Base-by-base conservation (phyloP, 2,888 invertebrate species). In the Deilephila elpenor region DNA sequence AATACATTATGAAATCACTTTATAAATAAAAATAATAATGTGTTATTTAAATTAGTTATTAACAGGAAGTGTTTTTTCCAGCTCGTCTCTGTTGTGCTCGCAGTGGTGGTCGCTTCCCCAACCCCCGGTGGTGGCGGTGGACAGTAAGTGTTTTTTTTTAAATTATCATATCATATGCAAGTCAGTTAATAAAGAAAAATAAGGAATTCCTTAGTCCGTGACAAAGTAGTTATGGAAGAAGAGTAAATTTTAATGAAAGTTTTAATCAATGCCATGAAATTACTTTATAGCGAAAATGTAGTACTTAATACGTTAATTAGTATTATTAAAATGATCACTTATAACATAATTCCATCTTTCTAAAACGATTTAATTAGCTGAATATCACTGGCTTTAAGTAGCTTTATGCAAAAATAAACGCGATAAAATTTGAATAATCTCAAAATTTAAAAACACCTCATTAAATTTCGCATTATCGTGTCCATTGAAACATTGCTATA, bases 51-150 rank as follows among this genome's bases (percentile, higher is more conserved):
- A 53, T 56, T 56, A 19, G 6, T 56, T n/a, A 56, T 1, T 56
- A 19, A 19, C 56, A 56, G 17, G 17, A 56, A 11, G 19, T 72
- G 25, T 32, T 37, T 25, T 77, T 88, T 84, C 59, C 85, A 93
- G 94, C 91, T 94, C 80, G 79, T 91, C 83, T 86, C 92, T 83
- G 79, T 91, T 78, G 78, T 91, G 81, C 86, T 91, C 34, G 91
- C 89, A 77, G 89, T 84, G 20, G 92, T 86, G 20, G 86, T 88
- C 19, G 92, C 93, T 32, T 82, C 88, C 4, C 94, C 94, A 0
- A 87, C 89, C 5, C 93, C 93, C n/a, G 93, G 91, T 20, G 93
- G 91, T 61, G 87, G 88, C 61, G 89, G 91, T 71, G 85, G 83
- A 81, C 91, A 93, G 93, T 94, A 82, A 91, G 93, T 92, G 4